Evolutionary conservation across 2,113 vertebrate genomes (phyloP).

Genomic region (Motacilla alba): DNA sequence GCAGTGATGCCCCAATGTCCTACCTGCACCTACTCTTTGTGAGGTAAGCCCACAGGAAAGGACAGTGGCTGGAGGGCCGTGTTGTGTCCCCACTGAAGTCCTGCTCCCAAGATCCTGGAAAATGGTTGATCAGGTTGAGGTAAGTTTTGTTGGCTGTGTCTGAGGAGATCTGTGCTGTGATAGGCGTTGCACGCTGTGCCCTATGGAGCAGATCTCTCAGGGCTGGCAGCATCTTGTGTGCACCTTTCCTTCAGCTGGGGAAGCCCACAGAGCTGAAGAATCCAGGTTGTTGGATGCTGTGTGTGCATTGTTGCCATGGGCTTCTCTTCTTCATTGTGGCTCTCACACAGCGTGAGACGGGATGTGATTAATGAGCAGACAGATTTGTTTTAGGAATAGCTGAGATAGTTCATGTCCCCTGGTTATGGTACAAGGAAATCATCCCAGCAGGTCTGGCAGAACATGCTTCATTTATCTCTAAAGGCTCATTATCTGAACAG

Average conservation of each 20-base stretch:
- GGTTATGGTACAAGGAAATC: not conserved
- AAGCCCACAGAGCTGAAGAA: not conserved
- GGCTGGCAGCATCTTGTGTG: rapidly evolving
- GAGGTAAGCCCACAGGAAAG: not conserved
- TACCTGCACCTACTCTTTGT: not conserved
- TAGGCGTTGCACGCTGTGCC: not conserved
- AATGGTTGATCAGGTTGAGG: not conserved
- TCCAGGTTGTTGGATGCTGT: not conserved
- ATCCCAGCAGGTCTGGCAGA: conserved; percentile 8
- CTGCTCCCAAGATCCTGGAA: not conserved
- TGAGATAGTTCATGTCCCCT: not conserved
- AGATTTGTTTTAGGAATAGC: not conserved
- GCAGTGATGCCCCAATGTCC: not conserved
- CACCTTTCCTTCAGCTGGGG: not conserved
- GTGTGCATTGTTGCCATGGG: not conserved
- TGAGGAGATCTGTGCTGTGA: not conserved
- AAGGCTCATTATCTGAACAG: conserved; percentile 11
- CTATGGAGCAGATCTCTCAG: not conserved
- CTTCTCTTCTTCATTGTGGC: not conserved
- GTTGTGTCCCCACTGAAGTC: not conserved
- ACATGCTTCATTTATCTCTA: conserved; percentile 37
- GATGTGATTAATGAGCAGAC: not conserved
- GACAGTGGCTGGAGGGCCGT: rapidly evolving
- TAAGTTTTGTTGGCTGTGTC: not conserved
- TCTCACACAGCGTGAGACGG: not conserved